Evolutionary conservation across 2,888 invertebrate species (phyloP), one percentile per base, ranked within the genome.

Genomic region (Agriopis marginaria): DNA sequence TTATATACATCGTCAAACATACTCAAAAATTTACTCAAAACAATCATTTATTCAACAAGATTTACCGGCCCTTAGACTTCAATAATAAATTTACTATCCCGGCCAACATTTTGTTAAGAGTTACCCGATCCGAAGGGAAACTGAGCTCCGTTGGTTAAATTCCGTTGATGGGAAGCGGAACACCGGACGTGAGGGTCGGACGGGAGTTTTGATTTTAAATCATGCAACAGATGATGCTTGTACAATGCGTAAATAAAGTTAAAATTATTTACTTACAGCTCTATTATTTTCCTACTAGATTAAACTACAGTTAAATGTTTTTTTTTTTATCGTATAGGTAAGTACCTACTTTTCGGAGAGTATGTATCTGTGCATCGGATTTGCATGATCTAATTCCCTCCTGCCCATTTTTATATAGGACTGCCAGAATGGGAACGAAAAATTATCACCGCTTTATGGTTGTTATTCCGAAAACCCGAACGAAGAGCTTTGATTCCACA

Each of bases 81-180:
- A 73, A 76, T 76, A 76, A 76, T 76, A 76, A 73, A 76, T 74
- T 70, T 70, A 76, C 67, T 66, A 69, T 70, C 72, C 72, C 55
- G 71, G 76, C 72, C 76, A 73, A 72, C 74, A 74, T 73, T 62
- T 64, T 63, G 63, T 54, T 53, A 56, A 55, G 11, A n/a, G 54
- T 49, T 51, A 45, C n/a, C 14, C 40, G 63, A 54, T 63, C 55
- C 44, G 56, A 55, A 49, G 47, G 49, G 54, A 39, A 17, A 23
- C 17, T 39, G 39, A n/a, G 12, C 12, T 39, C 39, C 40, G 54
- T 12, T 54, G 54, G n/a, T n/a, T 40, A 40, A 40, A 54, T 51
- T 54, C 54, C 40, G 54, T 23, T 45, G 63, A 32, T n/a, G 44
- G 53, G 53, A 58, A 23, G 45, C 10, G 51, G 39, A 14, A n/a